phyloP scores from a whole-genome alignment of 2,113 vertebrate species.

The Canis aureus region DNA sequence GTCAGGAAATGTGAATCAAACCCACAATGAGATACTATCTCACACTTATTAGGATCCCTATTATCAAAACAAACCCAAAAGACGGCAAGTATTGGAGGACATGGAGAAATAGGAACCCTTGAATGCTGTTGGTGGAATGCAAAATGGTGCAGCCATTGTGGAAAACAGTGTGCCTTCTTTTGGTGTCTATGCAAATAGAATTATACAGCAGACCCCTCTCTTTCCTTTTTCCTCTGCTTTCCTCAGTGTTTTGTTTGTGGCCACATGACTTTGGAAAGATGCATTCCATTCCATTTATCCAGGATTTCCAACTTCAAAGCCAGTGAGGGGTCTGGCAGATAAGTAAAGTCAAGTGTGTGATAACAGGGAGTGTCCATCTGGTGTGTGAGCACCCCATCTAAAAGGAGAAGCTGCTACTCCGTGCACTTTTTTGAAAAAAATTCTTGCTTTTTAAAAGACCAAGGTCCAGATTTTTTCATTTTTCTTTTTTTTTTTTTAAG shows the following conservation, averaged over 20 bases:
- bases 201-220: background rate
- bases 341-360: background rate
- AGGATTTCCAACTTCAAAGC: background rate
- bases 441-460: background rate
- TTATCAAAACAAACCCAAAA: background rate
- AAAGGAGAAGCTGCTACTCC: background rate
- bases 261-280: background rate
- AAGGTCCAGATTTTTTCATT: background rate
- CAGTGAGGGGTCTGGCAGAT: background rate
- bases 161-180: background rate
- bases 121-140: background rate
- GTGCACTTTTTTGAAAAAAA: too few relatives aligned
- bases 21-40: background rate
- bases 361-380: accelerated
- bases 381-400: accelerated
- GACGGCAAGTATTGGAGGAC: background rate
- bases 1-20: background rate
- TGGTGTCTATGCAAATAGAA: background rate
- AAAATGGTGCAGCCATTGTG: accelerated
- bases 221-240: background rate
- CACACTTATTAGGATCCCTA: background rate
- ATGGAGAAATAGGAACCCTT: background rate
- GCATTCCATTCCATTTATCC: background rate
- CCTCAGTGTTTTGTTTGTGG: background rate
- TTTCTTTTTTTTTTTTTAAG: background rate